Evolutionary conservation across 1,140 invertebrate genomes (phyloP).

Genomic region (Apis laboriosa): DNA sequence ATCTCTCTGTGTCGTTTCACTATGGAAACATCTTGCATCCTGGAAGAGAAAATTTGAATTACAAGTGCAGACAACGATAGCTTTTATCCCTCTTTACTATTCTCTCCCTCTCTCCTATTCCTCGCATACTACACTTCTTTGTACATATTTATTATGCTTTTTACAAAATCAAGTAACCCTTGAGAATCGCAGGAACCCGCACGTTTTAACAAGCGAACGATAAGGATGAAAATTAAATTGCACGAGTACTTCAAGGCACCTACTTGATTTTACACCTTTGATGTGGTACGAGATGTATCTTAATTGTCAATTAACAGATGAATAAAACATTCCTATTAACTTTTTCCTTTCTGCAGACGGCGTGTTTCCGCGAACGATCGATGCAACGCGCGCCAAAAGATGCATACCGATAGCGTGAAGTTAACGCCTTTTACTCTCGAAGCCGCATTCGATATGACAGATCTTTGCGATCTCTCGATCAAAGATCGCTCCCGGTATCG

Average conservation of each 20-base stretch:
- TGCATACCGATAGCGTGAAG: background rate
- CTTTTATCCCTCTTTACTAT: slow-evolving; percentile 13
- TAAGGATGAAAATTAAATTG: slow-evolving; percentile 30
- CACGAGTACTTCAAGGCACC: slow-evolving; percentile 16
- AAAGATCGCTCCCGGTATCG: background rate
- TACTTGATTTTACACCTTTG: slow-evolving; percentile 47
- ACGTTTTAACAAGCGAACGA: slow-evolving; percentile 23
- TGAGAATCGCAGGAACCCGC: background rate
- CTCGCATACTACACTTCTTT: background rate
- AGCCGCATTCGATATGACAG: background rate
- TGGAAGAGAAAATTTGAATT: slow-evolving; percentile 45
- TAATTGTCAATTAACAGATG: slow-evolving; percentile 44
- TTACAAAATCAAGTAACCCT: slow-evolving; percentile 36
- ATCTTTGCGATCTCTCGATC: background rate
- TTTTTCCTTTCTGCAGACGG: background rate
- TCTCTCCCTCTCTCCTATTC: no score
- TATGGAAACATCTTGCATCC: slow-evolving; percentile 11
- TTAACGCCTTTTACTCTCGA: background rate
- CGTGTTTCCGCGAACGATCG: background rate
- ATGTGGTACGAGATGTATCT: slow-evolving; percentile 29
- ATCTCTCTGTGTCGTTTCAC: slow-evolving; percentile 18
- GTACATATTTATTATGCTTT: slow-evolving; percentile 33
- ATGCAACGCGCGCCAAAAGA: background rate
- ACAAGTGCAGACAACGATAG: slow-evolving; percentile 36
- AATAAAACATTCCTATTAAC: slow-evolving; percentile 40